Evolutionary conservation across 2,888 invertebrate species (phyloP).

Genomic region (Hipparchia sbordonii): DNA sequence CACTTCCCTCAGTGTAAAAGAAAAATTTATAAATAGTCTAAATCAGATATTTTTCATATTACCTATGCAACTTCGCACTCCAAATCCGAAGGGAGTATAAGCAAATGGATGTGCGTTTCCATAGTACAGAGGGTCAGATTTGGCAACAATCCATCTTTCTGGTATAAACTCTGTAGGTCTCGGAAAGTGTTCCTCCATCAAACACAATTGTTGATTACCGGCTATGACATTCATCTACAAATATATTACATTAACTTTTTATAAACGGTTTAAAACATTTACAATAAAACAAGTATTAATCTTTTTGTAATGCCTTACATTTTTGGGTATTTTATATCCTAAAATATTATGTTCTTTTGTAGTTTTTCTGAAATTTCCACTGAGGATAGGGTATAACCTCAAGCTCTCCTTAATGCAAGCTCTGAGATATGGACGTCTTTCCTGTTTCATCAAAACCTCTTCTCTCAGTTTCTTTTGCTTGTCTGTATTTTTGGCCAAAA

Average conservation of each 20-base stretch:
- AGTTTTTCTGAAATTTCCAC: conserved; percentile 81
- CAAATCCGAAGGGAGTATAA: conserved; percentile 86
- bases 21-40: no score
- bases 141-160: conserved; percentile 86
- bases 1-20: no score
- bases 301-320: conserved; percentile 62
- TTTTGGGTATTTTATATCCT: conserved; percentile 85
- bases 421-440: conserved; percentile 82
- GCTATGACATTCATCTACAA: conserved; percentile 16
- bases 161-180: conserved; percentile 86
- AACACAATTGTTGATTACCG: conserved; percentile 49
- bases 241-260: not conserved
- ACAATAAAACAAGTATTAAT: not conserved
- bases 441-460: conserved; percentile 70
- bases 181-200: conserved; percentile 85
- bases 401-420: conserved; percentile 89
- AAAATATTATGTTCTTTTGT: conserved; percentile 81
- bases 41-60: conserved; percentile 16
- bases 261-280: not conserved
- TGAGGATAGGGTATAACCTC: conserved; percentile 83
- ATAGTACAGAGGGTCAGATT: conserved; percentile 63
- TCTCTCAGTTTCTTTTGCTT: conserved; percentile 84
- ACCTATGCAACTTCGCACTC: conserved; percentile 87
- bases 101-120: conserved; percentile 83
- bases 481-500: conserved; percentile 84